phyloP scores from a whole-genome alignment of 2,888 invertebrate genomes.

The Ecliptopera silaceata region DNA sequence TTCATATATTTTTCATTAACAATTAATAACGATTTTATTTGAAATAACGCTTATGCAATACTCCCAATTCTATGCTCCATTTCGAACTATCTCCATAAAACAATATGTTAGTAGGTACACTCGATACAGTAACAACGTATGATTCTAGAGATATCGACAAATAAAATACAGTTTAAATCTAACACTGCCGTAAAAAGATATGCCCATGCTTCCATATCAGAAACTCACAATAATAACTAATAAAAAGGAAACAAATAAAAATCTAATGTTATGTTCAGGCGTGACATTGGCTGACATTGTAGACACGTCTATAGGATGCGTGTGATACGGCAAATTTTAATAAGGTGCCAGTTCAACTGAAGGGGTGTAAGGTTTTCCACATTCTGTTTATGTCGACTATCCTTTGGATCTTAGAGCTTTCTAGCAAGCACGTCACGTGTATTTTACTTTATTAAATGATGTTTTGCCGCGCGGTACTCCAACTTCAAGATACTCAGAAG shows the following conservation, averaged over 20 bases:
- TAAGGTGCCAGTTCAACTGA: not conserved
- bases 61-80: too few species aligned
- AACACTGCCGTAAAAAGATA: not conserved
- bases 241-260: constrained; percentile 26
- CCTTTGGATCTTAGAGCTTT: too few species aligned
- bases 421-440: too few species aligned
- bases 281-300: constrained; percentile 34
- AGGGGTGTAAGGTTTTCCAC: not conserved
- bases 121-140: too few species aligned
- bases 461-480: too few species aligned
- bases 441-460: too few species aligned
- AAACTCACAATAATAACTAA: constrained; percentile 11
- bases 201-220: constrained; percentile 9
- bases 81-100: too few species aligned
- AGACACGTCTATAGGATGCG: constrained; percentile 8
- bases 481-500: too few species aligned
- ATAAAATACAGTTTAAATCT: not conserved
- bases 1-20: too few species aligned
- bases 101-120: too few species aligned
- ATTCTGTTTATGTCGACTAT: not conserved
- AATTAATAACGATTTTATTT: too few species aligned
- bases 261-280: constrained; percentile 25
- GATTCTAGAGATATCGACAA: not conserved
- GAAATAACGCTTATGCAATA: too few species aligned
- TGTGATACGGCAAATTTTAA: constrained; percentile 11